These are phyloP conservation scores for Cordilura impudica DNA, from an alignment of 2,888 invertebrate species.

Conservation along the genomic window DNA sequence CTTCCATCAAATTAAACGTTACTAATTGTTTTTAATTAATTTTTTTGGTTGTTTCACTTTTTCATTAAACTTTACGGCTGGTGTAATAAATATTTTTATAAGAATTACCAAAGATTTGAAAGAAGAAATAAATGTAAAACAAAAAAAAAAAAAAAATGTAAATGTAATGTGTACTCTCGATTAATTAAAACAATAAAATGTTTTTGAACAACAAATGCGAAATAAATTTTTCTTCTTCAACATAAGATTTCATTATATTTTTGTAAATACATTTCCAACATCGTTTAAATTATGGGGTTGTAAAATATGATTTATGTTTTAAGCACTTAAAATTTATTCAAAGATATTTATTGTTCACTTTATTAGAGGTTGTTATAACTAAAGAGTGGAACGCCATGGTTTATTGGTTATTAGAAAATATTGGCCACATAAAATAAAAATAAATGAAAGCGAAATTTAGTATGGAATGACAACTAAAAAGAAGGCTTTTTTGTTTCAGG, in stretches of 20 bases:
- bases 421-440: background rate
- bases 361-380: background rate
- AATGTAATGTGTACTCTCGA: background rate
- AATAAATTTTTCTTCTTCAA: too few species aligned
- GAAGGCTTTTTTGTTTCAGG: too few species aligned
- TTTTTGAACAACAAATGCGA: too few species aligned
- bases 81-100: background rate
- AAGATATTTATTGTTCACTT: conserved; percentile 13
- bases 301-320: conserved; percentile 25
- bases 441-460: too few species aligned
- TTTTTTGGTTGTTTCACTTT: conserved; percentile 62
- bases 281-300: too few species aligned
- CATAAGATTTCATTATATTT: too few species aligned
- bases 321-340: conserved; percentile 22
- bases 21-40: conserved; percentile 75
- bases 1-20: conserved; percentile 66
- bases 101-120: background rate
- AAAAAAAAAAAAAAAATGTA: too few species aligned
- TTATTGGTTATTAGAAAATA: conserved; percentile 6
- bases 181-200: conserved; percentile 16
- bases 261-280: too few species aligned
- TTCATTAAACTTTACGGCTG: background rate
- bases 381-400: background rate
- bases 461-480: too few species aligned
- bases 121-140: background rate